Conservation (phyloP, 2,797 vertebrate genomes). For the Gouania willdenowi region DNA sequence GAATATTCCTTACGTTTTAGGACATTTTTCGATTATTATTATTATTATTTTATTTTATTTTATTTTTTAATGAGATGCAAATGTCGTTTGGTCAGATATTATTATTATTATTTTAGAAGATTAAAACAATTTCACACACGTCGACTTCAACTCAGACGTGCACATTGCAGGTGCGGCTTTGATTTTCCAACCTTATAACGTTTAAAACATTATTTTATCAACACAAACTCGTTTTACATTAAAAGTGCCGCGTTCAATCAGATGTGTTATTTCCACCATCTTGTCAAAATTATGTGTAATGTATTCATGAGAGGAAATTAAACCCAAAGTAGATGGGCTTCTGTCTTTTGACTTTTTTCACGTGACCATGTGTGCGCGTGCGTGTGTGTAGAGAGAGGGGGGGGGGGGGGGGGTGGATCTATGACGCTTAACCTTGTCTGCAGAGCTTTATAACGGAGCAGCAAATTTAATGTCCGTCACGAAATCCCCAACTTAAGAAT, state of each 20-base stretch:
- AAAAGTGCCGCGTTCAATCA: conserved; percentile 61
- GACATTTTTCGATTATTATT: conserved; percentile 4
- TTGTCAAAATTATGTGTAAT: conserved; percentile 58
- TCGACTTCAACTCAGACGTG: conserved; percentile 10
- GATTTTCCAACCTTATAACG: conserved; percentile 43
- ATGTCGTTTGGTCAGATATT: too few relatives aligned
- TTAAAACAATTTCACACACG: neutral
- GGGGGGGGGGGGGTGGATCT: too few relatives aligned
- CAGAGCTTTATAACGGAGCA: too few relatives aligned
- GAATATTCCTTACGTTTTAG: conserved; percentile 62
- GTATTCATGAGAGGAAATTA: conserved; percentile 52
- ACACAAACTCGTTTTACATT: conserved; percentile 33
- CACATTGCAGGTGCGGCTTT: conserved; percentile 47
- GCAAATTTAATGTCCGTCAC: too few relatives aligned
- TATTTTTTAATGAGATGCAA: too few relatives aligned
- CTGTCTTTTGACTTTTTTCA: conserved; percentile 19
- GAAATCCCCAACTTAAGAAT: too few relatives aligned
- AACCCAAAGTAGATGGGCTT: conserved; percentile 23
- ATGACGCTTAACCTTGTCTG: too few relatives aligned
- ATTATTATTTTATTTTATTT: too few relatives aligned
- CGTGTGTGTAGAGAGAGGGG: too few relatives aligned
- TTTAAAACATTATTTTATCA: conserved; percentile 48
- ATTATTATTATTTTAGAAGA: too few relatives aligned
- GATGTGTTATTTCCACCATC: conserved; percentile 66
- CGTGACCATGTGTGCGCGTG: neutral